These are phyloP conservation scores for Stegodyphus dumicola DNA, from an alignment of 1,140 invertebrate genomes.

Conservation along the genomic window DNA sequence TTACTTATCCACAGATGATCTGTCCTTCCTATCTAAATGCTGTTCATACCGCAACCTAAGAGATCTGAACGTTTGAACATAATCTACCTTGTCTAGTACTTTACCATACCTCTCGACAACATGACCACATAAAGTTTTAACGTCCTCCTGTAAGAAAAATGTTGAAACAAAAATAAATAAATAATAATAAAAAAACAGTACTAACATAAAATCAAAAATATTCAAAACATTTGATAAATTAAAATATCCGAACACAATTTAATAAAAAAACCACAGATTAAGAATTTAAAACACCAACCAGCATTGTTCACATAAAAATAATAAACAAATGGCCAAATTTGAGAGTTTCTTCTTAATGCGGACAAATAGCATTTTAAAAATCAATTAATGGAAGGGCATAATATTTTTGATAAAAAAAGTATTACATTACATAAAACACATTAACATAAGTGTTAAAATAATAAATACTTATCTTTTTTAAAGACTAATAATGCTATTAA, in stretches of 20 bases:
- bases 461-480: no score
- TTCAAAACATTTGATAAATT: background rate
- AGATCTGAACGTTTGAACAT: constrained; percentile 96
- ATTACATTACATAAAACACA: no score
- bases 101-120: constrained; percentile 96
- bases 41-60: constrained; percentile 93
- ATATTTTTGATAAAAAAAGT: no score
- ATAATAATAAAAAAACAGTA: background rate
- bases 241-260: background rate
- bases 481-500: no score
- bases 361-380: no score
- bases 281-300: background rate
- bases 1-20: constrained; percentile 76
- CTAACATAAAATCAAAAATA: background rate
- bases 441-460: no score
- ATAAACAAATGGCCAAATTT: background rate
- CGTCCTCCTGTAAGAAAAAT: constrained; percentile 80
- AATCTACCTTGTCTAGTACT: constrained; percentile 91
- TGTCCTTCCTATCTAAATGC: constrained; percentile 82
- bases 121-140: constrained; percentile 93
- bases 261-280: background rate
- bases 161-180: background rate
- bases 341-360: no score
- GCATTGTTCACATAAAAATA: background rate
- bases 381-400: no score